Conservation (phyloP, 1,140 invertebrate species). For the Polyergus mexicanus region DNA sequence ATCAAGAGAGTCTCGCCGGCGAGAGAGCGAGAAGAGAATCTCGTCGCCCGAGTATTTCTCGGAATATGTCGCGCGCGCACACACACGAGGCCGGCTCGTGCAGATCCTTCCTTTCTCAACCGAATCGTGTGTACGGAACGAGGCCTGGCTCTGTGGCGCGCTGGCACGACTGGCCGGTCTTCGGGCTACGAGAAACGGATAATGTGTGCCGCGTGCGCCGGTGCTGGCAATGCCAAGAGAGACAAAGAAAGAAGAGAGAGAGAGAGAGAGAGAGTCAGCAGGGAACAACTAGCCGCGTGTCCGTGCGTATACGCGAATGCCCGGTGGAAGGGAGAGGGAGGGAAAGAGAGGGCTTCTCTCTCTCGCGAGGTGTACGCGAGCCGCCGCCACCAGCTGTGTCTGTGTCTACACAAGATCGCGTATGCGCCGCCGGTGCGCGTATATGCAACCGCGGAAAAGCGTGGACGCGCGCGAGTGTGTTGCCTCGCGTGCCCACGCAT, state of each 20-base stretch:
- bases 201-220: slow-evolving; percentile 71
- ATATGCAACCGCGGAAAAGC: slow-evolving; percentile 58
- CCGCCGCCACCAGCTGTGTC: slow-evolving; percentile 44
- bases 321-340: background rate
- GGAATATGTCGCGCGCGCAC: slow-evolving; percentile 64
- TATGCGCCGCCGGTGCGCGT: slow-evolving; percentile 42
- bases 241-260: background rate
- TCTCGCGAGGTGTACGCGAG: slow-evolving; percentile 47
- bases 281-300: slow-evolving; percentile 55
- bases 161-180: slow-evolving; percentile 78
- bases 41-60: slow-evolving; percentile 33
- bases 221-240: slow-evolving; percentile 58
- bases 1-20: slow-evolving; percentile 56
- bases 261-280: slow-evolving; percentile 28
- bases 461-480: slow-evolving; percentile 37
- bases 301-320: slow-evolving; percentile 54
- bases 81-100: slow-evolving; percentile 77
- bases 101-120: background rate
- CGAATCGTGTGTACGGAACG: slow-evolving; percentile 49
- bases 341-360: background rate
- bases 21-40: slow-evolving; percentile 67
- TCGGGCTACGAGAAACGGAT: slow-evolving; percentile 66
- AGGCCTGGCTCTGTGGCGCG: slow-evolving; percentile 68
- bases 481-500: background rate
- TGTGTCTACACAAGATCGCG: slow-evolving; percentile 65